phyloP scores from a whole-genome alignment of 2,797 vertebrate species.

The Fringilla coelebs region DNA sequence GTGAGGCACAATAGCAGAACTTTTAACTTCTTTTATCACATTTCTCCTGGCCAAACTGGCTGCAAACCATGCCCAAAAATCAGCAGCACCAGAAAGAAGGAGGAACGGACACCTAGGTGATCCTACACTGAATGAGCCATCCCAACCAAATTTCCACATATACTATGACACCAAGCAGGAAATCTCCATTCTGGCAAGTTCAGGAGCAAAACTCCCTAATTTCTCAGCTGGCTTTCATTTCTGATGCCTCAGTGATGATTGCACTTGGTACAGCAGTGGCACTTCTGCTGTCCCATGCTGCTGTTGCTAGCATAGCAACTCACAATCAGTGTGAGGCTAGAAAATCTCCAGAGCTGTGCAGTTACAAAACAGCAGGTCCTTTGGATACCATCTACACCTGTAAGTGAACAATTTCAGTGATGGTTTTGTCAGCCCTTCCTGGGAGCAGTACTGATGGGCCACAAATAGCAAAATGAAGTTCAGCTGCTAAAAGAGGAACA shows the following conservation, averaged over 20 bases:
- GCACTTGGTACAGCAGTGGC: background rate
- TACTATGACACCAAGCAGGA: background rate
- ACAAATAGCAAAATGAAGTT: constrained; percentile 3
- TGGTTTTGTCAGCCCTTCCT: background rate
- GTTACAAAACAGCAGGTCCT: background rate
- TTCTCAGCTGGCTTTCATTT: constrained; percentile 16
- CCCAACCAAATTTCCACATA: background rate
- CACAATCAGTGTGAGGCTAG: background rate
- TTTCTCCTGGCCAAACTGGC: background rate
- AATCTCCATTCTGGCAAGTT: background rate
- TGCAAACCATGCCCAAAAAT: accelerated
- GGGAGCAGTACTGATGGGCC: background rate
- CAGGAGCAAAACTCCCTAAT: background rate
- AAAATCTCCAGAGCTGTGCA: background rate
- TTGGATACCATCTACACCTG: background rate
- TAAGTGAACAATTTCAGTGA: background rate
- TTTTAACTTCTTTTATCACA: background rate
- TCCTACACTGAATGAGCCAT: background rate
- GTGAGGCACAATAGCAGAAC: background rate
- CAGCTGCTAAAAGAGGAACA: background rate
- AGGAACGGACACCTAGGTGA: background rate
- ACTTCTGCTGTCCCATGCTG: background rate
- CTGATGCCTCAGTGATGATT: background rate
- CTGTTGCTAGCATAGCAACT: background rate
- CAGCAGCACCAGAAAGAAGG: background rate